Evolutionary conservation across 1,140 invertebrate species (phyloP).

Genomic region (Drosophila obscura): DNA sequence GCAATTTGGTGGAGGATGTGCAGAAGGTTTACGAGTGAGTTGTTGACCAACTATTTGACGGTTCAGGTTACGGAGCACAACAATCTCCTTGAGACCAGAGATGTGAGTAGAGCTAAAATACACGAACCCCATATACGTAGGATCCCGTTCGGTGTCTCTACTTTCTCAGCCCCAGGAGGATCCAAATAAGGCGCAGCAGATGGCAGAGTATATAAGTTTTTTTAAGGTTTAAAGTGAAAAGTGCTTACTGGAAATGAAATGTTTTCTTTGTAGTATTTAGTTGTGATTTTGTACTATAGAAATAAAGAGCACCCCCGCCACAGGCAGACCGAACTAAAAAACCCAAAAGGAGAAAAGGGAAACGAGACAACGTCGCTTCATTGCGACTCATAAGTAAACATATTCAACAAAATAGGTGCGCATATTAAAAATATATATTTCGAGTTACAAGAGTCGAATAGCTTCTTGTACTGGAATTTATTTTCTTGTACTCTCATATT

Average conservation of each 20-base stretch:
- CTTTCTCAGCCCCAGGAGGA: constrained; percentile 27
- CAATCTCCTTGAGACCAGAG: constrained; percentile 63
- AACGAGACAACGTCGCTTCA: neutral
- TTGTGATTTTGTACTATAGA: no score
- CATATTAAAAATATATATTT: constrained; percentile 61
- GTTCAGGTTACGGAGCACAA: constrained; percentile 8
- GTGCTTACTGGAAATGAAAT: no score
- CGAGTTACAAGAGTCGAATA: constrained; percentile 13
- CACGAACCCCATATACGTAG: neutral
- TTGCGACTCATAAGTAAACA: neutral
- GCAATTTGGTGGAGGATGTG: constrained; percentile 67
- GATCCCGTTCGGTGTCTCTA: no score
- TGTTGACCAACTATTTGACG: constrained; percentile 40
- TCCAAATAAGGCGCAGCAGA: no score
- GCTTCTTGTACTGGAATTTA: constrained; percentile 45
- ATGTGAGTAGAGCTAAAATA: constrained; percentile 47
- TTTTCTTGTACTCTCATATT: constrained; percentile 24
- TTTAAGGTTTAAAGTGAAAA: no score
- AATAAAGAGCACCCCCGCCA: no score
- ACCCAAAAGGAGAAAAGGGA: no score
- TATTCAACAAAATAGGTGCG: constrained; percentile 6
- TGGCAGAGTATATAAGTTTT: no score
- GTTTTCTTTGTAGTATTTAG: no score
- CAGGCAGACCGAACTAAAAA: no score
- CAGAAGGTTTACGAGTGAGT: constrained; percentile 68